Evolutionary conservation across 2,797 vertebrate genomes (phyloP), one percentile per base, ranked within the genome.

Genomic region (Botia almorhae): DNA sequence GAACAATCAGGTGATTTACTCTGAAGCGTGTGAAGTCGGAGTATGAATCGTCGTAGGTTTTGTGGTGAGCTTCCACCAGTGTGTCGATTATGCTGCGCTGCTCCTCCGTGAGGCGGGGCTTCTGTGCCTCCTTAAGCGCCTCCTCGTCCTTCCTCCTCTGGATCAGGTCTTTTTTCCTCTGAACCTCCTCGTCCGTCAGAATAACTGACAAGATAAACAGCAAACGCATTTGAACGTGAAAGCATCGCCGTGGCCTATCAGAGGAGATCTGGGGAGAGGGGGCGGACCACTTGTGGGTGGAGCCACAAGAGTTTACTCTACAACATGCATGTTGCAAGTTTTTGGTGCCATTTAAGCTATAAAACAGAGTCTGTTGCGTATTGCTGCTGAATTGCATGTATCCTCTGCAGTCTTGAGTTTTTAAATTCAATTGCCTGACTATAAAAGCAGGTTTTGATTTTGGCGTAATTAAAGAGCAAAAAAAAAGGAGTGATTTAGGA

Each of bases 141-240:
- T 98, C 98, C 83, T 99, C 97, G 2, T 98, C 96, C 92, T 99
- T 99, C 76, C 97, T 92, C 82, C 95, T 95, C 86, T 96, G 90
- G 83, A 99, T 98, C 92, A 99, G 91, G 87, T 98, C 96, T 10
- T 98, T 93, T 89, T 99, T 99, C 87, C 97, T 94, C 93, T 98
- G 97, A 69, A 99, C 97, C 88, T 99, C 98, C 90, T 98, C 98
- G 0, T 99, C 97, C 0, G 97, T 99, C 88, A 99, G 91, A 87
- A 99, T 99, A 92, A 98, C 98, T 99, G 91, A 14, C 48, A 26
- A 56, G 8, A 69, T 33, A 55, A n/a, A 61, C 36, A 43, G n/a
- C n/a, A 36, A 33, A 68, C 2, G 19, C 33, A 46, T n/a, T 68
- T 19, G 14, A 8, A 39, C 5, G 36, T 39, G 36, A 46, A 46